Evolutionary conservation across 2,113 vertebrate species (phyloP).

Genomic region (Hyla sarda): DNA sequence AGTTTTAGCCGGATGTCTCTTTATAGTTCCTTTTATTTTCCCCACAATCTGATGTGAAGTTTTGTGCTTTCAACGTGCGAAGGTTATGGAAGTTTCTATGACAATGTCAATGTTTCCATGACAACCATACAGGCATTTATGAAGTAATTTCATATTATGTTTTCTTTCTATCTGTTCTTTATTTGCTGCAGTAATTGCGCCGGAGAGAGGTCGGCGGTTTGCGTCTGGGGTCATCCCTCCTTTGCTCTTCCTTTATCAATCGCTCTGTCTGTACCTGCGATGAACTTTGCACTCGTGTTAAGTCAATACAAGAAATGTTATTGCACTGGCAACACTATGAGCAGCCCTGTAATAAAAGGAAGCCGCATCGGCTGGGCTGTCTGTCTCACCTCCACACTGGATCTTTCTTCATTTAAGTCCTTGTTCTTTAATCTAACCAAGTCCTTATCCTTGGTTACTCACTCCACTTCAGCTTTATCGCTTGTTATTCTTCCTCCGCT

Average conservation of each 20-base stretch:
- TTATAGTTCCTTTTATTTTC: not conserved
- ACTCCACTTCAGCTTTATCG: not conserved
- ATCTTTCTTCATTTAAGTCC: constrained; percentile 24
- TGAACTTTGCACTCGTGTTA: not conserved
- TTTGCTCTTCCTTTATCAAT: not conserved
- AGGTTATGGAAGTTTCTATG: constrained; percentile 5
- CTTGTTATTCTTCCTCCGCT: constrained; percentile 22
- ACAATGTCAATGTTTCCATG: constrained; percentile 27
- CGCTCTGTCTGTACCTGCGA: not conserved
- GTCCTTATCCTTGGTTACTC: constrained; percentile 21
- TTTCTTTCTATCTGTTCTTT: constrained; percentile 13
- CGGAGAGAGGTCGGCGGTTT: not conserved
- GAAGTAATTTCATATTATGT: constrained; percentile 22
- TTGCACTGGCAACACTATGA: not conserved
- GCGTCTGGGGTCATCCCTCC: not conserved
- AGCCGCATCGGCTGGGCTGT: not conserved
- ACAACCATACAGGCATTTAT: constrained; percentile 17
- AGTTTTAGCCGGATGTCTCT: too few relatives aligned
- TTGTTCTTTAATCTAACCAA: constrained; percentile 32
- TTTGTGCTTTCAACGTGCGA: not conserved
- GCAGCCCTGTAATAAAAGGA: constrained; percentile 18
- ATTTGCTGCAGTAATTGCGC: not conserved
- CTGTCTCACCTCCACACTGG: constrained; percentile 11
- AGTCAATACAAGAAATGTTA: not conserved
- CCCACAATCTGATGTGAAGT: not conserved